A percentile compares a stretch with the other conserved stretches of the same genome.
phyloP scores from a whole-genome alignment of 2,888 invertebrate genomes.

The Dusona sp. region DNA sequence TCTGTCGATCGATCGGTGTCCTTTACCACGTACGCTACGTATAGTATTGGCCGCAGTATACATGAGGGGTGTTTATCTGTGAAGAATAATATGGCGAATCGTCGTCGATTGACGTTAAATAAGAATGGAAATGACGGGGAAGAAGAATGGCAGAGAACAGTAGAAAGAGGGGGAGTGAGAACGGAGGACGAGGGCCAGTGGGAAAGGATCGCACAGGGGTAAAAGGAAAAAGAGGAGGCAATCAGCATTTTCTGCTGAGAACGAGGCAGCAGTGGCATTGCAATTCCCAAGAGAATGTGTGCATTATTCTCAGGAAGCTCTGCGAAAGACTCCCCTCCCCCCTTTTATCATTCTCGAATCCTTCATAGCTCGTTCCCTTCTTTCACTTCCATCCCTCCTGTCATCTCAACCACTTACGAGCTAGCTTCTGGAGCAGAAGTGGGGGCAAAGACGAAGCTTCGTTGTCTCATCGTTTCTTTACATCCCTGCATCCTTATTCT shows the following conservation, averaged over 20 bases:
- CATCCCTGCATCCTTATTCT: conserved; percentile 24
- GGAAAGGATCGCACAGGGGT: conserved; percentile 46
- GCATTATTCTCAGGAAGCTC: conserved; percentile 75
- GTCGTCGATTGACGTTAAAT: conserved; percentile 58
- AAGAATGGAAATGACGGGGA: conserved; percentile 44
- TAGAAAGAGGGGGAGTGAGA: conserved; percentile 24
- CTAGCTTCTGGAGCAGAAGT: conserved; percentile 24
- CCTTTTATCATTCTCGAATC: conserved; percentile 62
- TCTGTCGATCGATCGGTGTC: too few relatives aligned
- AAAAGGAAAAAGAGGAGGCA: conserved; percentile 68
- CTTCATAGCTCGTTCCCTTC: conserved; percentile 58
- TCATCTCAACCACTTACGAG: conserved; percentile 59
- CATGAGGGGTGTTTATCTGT: conserved; percentile 3
- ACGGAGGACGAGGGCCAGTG: conserved; percentile 51
- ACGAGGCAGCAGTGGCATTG: conserved; percentile 58
- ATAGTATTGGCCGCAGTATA: conserved; percentile 5
- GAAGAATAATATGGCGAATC: conserved; percentile 49
- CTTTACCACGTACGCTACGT: neutral
- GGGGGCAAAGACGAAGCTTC: conserved; percentile 35
- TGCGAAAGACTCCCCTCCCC: conserved; percentile 64
- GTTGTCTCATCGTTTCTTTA: conserved; percentile 47
- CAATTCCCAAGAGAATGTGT: conserved; percentile 73
- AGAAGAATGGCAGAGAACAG: conserved; percentile 12
- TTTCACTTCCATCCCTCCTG: conserved; percentile 48
- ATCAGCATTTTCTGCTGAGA: conserved; percentile 80